Evolutionary conservation across 2,797 vertebrate species (phyloP).

Genomic region (Coluber constrictor): DNA sequence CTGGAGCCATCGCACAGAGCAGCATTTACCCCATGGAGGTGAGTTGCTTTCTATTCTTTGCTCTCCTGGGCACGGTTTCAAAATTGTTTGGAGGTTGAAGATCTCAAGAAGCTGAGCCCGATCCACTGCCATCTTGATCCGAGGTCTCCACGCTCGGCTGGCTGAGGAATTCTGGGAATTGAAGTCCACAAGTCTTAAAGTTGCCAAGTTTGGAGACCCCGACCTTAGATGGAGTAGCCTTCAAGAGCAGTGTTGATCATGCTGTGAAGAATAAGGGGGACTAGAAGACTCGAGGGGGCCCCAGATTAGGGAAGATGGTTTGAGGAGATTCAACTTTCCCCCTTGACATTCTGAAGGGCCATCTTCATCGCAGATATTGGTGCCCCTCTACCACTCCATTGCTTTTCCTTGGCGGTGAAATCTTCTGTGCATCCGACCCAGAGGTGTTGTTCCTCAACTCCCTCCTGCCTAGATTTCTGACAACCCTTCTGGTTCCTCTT

Average conservation of each 20-base stretch:
- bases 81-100: not conserved
- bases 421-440: not conserved
- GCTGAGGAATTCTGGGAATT: no score
- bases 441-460: not conserved
- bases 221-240: not conserved
- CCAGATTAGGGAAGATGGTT: not conserved
- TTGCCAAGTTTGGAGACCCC: not conserved
- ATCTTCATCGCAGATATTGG: not conserved
- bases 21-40: conserved; percentile 99
- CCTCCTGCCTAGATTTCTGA: conserved; percentile 1
- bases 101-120: not conserved
- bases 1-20: conserved; percentile 90
- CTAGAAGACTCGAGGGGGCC: no score
- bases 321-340: not conserved
- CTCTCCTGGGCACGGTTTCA: not conserved
- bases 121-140: not conserved
- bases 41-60: conserved; percentile 48
- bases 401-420: not conserved
- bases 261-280: not conserved
- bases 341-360: not conserved
- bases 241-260: not conserved
- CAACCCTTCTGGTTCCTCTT: not conserved
- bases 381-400: not conserved
- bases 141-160: not conserved
- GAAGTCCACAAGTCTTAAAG: not conserved